These are phyloP conservation scores for Oreochromis grahami DNA, from an alignment of 2,797 vertebrate genomes.

Conservation along the genomic window DNA sequence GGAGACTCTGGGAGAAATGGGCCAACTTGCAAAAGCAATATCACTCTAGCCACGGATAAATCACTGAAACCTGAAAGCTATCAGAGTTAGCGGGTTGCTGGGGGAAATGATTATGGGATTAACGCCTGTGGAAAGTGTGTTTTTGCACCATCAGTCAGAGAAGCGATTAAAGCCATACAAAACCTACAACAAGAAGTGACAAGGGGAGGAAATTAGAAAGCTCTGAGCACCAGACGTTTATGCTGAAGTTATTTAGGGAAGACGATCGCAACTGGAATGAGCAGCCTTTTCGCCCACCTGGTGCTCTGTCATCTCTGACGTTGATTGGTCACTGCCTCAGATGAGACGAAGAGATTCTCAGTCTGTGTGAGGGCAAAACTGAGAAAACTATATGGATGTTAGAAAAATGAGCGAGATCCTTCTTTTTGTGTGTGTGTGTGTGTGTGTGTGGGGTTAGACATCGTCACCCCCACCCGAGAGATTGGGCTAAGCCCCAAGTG, in stretches of 20 bases:
- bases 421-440: too few species aligned
- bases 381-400: background rate
- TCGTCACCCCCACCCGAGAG: background rate
- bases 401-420: background rate
- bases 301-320: background rate
- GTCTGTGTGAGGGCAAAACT: background rate
- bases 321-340: background rate
- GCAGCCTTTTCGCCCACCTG: slow-evolving; percentile 14
- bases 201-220: slow-evolving; percentile 43
- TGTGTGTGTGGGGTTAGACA: background rate
- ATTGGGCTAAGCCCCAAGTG: background rate
- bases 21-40: slow-evolving; percentile 26
- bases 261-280: background rate
- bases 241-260: background rate
- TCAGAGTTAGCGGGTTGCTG: slow-evolving; percentile 13
- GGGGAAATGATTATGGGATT: slow-evolving; percentile 45
- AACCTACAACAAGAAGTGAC: slow-evolving; percentile 46
- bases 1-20: background rate
- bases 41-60: slow-evolving; percentile 21
- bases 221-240: slow-evolving; percentile 9
- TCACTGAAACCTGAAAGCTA: slow-evolving; percentile 33
- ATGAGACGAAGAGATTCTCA: too few species aligned
- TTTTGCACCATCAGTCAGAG: slow-evolving; percentile 41
- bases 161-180: slow-evolving; percentile 39
- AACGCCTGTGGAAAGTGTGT: slow-evolving; percentile 14